Conservation (phyloP, 2,113 vertebrate species). For the Entosphenus tridentatus region DNA sequence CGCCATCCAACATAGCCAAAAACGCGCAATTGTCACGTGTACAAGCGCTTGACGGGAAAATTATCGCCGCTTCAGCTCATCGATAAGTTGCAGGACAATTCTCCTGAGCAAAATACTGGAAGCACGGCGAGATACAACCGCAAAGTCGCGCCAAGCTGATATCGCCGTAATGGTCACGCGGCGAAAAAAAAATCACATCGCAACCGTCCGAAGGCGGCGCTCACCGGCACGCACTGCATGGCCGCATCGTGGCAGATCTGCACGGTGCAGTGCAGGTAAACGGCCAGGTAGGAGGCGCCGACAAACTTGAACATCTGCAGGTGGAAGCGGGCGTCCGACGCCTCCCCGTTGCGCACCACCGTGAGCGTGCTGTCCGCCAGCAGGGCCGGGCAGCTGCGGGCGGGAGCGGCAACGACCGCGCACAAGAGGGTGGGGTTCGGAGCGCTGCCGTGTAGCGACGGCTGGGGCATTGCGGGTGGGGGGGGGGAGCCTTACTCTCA, state of each 20-base stretch:
- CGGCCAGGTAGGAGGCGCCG: slow-evolving; percentile 21
- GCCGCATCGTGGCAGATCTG: slow-evolving; percentile 17
- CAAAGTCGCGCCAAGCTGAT: too few species aligned
- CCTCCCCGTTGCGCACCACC: slow-evolving; percentile 23
- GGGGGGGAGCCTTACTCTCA: slow-evolving; percentile 13
- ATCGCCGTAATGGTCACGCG: too few species aligned
- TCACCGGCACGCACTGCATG: slow-evolving; percentile 23
- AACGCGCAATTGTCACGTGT: too few species aligned
- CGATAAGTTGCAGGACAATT: too few species aligned
- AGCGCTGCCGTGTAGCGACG: slow-evolving; percentile 11
- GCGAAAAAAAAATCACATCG: too few species aligned
- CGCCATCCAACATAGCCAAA: too few species aligned
- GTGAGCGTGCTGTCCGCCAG: slow-evolving; percentile 20
- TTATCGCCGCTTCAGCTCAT: too few species aligned
- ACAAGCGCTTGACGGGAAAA: too few species aligned
- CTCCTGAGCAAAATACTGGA: too few species aligned
- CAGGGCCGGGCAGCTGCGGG: slow-evolving; percentile 21
- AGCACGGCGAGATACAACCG: too few species aligned
- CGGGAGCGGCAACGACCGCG: not conserved
- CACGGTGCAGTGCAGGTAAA: slow-evolving; percentile 25
- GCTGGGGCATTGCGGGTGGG: too few species aligned
- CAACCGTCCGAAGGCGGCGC: not conserved
- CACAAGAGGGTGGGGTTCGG: not conserved
- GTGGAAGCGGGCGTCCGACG: slow-evolving; percentile 26
- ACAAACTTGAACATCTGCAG: slow-evolving; percentile 36